Evolutionary conservation across 2,888 invertebrate genomes (phyloP).

Genomic region (Antitype chi): DNA sequence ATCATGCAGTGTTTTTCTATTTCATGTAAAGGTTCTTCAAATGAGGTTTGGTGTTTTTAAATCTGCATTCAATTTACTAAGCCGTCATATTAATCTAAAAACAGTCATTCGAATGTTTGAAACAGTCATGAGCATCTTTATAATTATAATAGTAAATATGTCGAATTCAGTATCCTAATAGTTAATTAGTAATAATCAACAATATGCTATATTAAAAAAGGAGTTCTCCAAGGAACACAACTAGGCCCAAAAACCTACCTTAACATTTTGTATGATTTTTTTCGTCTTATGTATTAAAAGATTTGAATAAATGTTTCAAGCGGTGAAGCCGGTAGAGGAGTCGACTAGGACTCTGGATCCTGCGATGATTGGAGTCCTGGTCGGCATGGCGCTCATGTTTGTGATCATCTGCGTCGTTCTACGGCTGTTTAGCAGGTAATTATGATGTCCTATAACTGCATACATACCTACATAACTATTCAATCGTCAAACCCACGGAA

Average conservation of each 20-base stretch:
- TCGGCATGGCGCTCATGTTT: conserved; percentile 98
- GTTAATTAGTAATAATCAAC: neutral
- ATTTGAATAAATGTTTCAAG: conserved; percentile 72
- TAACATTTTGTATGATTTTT: too few species aligned
- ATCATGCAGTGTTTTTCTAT: neutral
- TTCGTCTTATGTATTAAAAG: neutral
- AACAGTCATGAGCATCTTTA: neutral
- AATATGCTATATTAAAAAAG: neutral
- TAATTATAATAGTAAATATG: neutral
- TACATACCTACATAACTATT: neutral
- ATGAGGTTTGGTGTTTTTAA: neutral
- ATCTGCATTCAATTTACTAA: neutral
- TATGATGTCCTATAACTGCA: neutral
- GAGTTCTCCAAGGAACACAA: neutral
- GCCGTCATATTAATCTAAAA: neutral
- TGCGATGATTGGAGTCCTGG: conserved; percentile 97
- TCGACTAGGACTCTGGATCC: conserved; percentile 94
- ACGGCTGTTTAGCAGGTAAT: conserved; percentile 97
- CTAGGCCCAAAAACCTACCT: neutral
- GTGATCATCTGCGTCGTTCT: conserved; percentile 98
- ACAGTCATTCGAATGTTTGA: too few species aligned
- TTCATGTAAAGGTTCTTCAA: too few species aligned
- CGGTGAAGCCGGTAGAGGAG: conserved; percentile 91
- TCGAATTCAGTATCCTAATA: neutral
- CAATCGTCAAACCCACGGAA: neutral